Conservation (phyloP, 1,140 invertebrate genomes). For the Zaprionus gabonicus region DNA sequence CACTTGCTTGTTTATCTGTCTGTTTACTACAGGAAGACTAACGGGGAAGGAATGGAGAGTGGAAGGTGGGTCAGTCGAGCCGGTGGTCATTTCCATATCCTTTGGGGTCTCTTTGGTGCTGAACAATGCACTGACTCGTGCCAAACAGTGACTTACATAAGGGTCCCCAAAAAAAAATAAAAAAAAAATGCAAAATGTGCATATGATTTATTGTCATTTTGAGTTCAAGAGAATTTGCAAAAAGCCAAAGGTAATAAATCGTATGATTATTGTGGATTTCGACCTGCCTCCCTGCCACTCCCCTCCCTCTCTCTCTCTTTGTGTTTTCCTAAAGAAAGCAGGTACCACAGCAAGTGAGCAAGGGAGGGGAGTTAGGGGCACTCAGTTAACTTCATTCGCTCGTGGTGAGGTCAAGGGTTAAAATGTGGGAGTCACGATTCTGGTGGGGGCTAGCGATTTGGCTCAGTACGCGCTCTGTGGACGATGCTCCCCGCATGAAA, state of each 20-base stretch:
- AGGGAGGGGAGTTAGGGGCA: slow-evolving; percentile 29
- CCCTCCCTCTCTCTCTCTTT: slow-evolving; percentile 29
- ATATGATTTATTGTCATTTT: slow-evolving; percentile 84
- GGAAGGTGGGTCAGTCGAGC: background rate
- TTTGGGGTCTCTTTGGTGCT: slow-evolving; percentile 10
- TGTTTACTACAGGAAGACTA: background rate
- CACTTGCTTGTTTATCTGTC: slow-evolving; percentile 17
- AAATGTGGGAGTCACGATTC: slow-evolving; percentile 84
- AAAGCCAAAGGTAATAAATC: slow-evolving; percentile 79
- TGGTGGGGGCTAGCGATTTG: slow-evolving; percentile 60
- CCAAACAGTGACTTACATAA: slow-evolving; percentile 47
- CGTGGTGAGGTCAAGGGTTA: slow-evolving; percentile 82
- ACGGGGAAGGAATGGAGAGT: background rate
- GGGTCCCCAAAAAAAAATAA: slow-evolving; percentile 5
- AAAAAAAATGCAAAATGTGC: slow-evolving; percentile 50
- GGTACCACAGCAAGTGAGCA: slow-evolving; percentile 37
- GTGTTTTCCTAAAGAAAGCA: slow-evolving; percentile 60
- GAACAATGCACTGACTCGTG: slow-evolving; percentile 57
- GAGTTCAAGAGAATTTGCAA: slow-evolving; percentile 76
- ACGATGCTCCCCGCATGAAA: slow-evolving; percentile 60
- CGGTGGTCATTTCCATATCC: slow-evolving; percentile 35
- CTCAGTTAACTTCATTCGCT: slow-evolving; percentile 75
- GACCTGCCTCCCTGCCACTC: slow-evolving; percentile 9
- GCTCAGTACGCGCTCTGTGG: slow-evolving; percentile 59
- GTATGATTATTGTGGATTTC: slow-evolving; percentile 78